phyloP scores from a whole-genome alignment of 2,113 vertebrate genomes.

The Oreochromis tanganicae region DNA sequence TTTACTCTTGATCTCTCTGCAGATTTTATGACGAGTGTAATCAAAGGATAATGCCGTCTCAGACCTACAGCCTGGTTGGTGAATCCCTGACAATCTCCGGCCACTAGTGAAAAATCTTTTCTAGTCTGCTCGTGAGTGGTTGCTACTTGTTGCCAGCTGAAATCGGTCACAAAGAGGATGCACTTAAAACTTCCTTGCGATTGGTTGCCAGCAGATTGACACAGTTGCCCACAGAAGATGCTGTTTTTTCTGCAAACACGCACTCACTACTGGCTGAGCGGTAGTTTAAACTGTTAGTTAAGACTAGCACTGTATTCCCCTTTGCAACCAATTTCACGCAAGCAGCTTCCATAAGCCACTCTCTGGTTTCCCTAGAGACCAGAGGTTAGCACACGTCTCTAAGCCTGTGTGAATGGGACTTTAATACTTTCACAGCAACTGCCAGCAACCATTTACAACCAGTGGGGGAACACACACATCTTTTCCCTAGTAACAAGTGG shows the following conservation, averaged over 20 bases:
- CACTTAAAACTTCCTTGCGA: background rate
- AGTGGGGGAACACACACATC: background rate
- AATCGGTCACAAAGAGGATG: background rate
- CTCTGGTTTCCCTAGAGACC: background rate
- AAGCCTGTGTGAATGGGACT: background rate
- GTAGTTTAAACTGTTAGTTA: background rate
- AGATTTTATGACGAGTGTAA: rapidly evolving
- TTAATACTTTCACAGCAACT: background rate
- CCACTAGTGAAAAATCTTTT: background rate
- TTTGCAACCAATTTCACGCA: background rate
- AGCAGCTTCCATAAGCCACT: background rate
- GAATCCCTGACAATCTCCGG: background rate
- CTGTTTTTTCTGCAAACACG: background rate
- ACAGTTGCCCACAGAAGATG: background rate
- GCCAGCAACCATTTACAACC: background rate
- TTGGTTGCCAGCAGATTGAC: background rate
- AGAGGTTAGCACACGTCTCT: background rate
- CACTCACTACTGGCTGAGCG: background rate
- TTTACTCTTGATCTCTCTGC: background rate
- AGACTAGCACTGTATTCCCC: background rate
- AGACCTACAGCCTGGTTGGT: background rate
- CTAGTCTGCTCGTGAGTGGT: background rate
- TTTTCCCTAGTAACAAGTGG: background rate
- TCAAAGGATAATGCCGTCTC: rapidly evolving
- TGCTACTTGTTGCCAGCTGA: background rate